Conservation (phyloP, 2,888 invertebrate species). For the Agonopterix subpropinquella region DNA sequence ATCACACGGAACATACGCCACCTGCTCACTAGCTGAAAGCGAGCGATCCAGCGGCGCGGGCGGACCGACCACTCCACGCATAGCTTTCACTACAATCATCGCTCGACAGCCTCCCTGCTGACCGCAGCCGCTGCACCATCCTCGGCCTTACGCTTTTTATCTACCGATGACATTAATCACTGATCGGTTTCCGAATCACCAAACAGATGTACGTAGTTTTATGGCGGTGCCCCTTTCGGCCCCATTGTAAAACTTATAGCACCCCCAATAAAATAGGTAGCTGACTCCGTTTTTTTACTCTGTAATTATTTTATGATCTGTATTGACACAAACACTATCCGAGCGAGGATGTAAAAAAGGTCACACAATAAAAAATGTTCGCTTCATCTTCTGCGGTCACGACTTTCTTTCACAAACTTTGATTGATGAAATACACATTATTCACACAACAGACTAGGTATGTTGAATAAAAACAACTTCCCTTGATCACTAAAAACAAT, state of each 20-base stretch:
- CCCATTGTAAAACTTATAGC: conserved; percentile 61
- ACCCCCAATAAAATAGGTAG: conserved; percentile 48
- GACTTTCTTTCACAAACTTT: too few relatives aligned
- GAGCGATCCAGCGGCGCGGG: conserved; percentile 37
- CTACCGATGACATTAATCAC: conserved; percentile 48
- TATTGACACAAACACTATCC: conserved; percentile 45
- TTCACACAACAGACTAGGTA: too few relatives aligned
- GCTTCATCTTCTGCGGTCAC: conserved; percentile 2
- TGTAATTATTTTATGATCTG: conserved; percentile 34
- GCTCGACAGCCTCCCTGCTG: conserved; percentile 47
- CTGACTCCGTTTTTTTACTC: conserved; percentile 28
- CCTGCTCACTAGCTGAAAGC: conserved; percentile 63
- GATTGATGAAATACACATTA: too few relatives aligned
- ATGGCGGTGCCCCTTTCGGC: conserved; percentile 68
- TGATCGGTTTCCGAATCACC: conserved; percentile 56
- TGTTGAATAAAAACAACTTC: neutral
- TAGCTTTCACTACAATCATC: conserved; percentile 59
- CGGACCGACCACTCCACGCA: conserved; percentile 43
- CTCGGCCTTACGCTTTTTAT: conserved; percentile 47
- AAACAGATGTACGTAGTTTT: conserved; percentile 50
- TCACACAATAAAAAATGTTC: conserved; percentile 5
- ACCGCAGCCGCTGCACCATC: conserved; percentile 53
- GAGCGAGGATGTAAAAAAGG: conserved; percentile 9
- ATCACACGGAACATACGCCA: conserved; percentile 77
- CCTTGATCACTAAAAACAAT: conserved; percentile 6